Percentiles rank a stretch among this genome's conserved stretches.
phyloP scores from a whole-genome alignment of 2,888 invertebrate genomes.

The Ashinkailepas kermadecensis region DNA sequence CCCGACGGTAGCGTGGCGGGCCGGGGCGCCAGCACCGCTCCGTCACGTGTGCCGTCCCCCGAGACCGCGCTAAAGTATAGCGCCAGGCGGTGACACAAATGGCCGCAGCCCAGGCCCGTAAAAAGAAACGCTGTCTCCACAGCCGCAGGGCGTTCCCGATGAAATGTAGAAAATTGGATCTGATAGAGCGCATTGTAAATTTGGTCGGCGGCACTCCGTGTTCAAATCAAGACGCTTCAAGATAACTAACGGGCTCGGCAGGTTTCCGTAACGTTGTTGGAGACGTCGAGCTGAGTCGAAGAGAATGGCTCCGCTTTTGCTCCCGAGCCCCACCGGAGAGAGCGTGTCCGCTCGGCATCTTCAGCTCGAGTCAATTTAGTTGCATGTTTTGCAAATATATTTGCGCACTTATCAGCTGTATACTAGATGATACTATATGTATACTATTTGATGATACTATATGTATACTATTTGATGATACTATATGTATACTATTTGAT shows the following conservation, averaged over 20 bases:
- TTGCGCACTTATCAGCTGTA: no score
- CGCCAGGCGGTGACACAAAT: slow-evolving; percentile 10
- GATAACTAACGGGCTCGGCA: slow-evolving; percentile 12
- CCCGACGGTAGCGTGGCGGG: background rate
- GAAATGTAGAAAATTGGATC: slow-evolving; percentile 21
- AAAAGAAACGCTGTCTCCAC: slow-evolving; percentile 11
- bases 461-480: no score
- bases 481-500: no score
- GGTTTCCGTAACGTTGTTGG: background rate
- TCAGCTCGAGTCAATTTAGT: no score
- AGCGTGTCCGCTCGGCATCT: no score
- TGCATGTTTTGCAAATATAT: no score
- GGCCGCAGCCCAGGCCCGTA: background rate
- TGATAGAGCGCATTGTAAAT: slow-evolving; percentile 22
- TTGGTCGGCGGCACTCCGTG: background rate
- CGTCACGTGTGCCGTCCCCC: background rate
- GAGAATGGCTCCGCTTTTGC: background rate
- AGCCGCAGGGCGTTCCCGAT: background rate
- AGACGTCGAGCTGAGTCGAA: background rate
- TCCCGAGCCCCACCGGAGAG: no score
- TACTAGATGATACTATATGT: no score
- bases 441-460: no score
- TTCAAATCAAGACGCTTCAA: slow-evolving; percentile 17
- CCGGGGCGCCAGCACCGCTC: background rate
- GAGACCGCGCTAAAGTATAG: background rate